These are phyloP conservation scores for Papilio xuthus DNA, from an alignment of 1,140 invertebrate genomes.

Conservation along the genomic window DNA sequence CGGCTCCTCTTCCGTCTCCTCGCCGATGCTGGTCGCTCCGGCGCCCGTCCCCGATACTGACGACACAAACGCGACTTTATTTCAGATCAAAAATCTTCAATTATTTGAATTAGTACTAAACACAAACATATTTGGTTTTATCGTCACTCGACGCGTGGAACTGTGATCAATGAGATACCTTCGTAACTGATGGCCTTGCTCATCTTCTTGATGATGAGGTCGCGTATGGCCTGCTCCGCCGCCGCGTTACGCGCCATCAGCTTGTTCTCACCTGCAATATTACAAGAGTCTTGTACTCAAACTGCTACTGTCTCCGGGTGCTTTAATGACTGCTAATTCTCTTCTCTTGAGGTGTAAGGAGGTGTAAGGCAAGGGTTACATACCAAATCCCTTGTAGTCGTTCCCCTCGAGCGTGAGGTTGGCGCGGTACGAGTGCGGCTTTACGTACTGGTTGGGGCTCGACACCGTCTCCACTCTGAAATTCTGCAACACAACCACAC, in stretches of 20 bases:
- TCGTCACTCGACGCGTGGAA: too few relatives aligned
- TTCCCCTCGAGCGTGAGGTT: conserved; percentile 65
- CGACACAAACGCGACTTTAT: too few relatives aligned
- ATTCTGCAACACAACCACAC: conserved; percentile 49
- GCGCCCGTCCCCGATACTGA: neutral
- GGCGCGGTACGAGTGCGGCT: conserved; percentile 62
- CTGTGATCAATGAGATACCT: neutral
- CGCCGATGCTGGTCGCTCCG: neutral
- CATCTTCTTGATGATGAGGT: conserved; percentile 87
- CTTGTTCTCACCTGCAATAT: conserved; percentile 78
- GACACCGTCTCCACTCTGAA: conserved; percentile 59
- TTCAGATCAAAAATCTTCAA: too few relatives aligned
- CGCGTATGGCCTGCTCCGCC: conserved; percentile 88
- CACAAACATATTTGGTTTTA: too few relatives aligned
- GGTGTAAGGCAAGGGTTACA: conserved; percentile 16
- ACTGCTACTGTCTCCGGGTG: too few relatives aligned
- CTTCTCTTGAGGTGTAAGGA: neutral
- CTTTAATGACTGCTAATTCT: too few relatives aligned
- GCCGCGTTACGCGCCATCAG: conserved; percentile 84
- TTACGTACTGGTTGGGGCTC: conserved; percentile 46
- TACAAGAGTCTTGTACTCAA: too few relatives aligned
- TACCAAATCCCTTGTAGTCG: conserved; percentile 71
- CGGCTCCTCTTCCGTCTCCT: conserved; percentile 60
- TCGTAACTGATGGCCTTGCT: conserved; percentile 69
- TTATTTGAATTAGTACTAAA: too few relatives aligned